Conservation (phyloP, 2,888 invertebrate species). For the Amblyjoppa proteus region DNA sequence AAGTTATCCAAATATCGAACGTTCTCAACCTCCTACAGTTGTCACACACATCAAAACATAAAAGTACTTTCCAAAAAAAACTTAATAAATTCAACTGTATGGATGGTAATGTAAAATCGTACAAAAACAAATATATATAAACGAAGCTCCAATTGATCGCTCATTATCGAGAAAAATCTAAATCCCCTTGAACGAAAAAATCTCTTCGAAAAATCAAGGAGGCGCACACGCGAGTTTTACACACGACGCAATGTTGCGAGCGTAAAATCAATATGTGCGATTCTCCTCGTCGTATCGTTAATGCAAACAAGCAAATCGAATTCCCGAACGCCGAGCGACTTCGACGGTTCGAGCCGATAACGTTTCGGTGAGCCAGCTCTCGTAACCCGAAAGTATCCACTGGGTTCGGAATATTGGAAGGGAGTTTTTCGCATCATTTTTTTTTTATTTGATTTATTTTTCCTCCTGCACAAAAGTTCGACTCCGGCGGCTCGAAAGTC, state of each 20-base stretch:
- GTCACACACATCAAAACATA: too few relatives aligned
- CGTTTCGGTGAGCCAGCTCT: slow-evolving; percentile 19
- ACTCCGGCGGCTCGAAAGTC: slow-evolving; percentile 49
- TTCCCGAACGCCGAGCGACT: slow-evolving; percentile 63
- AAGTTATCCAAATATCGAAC: too few relatives aligned
- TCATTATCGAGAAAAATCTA: slow-evolving; percentile 10
- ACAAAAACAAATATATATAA: too few relatives aligned
- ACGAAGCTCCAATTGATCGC: neutral
- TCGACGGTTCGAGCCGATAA: slow-evolving; percentile 60
- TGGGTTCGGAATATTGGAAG: slow-evolving; percentile 40
- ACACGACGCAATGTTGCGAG: slow-evolving; percentile 49
- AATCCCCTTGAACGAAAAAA: neutral
- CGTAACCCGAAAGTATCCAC: slow-evolving; percentile 23
- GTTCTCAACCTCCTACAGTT: too few relatives aligned
- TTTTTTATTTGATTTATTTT: slow-evolving; percentile 9
- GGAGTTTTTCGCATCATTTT: neutral
- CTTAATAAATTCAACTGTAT: too few relatives aligned
- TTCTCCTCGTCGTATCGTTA: slow-evolving; percentile 67
- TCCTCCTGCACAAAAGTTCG: slow-evolving; percentile 49
- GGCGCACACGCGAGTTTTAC: neutral
- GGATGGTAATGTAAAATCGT: too few relatives aligned
- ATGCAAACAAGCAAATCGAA: slow-evolving; percentile 69
- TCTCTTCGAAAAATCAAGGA: slow-evolving; percentile 22
- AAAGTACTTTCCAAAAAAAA: too few relatives aligned
- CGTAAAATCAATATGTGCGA: slow-evolving; percentile 68